Evolutionary conservation across 2,888 invertebrate genomes (phyloP), one percentile per base, ranked within the genome.

Genomic region (Hipparchia sbordonii): DNA sequence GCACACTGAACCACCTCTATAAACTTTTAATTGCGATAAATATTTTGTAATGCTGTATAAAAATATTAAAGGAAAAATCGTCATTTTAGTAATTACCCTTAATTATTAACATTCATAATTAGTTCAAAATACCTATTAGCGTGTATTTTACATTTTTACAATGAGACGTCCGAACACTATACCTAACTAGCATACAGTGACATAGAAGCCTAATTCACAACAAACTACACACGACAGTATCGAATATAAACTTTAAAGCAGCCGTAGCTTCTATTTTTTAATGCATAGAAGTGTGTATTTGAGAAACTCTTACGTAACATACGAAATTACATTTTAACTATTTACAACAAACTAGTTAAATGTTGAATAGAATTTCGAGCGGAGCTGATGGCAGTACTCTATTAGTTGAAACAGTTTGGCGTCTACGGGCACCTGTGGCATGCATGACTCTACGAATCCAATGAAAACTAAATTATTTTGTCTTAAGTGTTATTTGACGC

Each of bases 61-160:
- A 93, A 93, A 93, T 93, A 93, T 92, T 93, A 93, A 93, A 93
- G 92, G 88, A 91, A 93, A 92, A 91, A 90, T 90, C 88, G 89
- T 90, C 89, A 89, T 89, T 89, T 89, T 88, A 89, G 85, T 89
- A 88, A 87, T 87, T 87, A 86, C 88, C 89, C 89, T 92, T 91
- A 81, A 74, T 74, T 79, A 84, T 86, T 91, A 92, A 91, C 91
- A 91, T 91, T 89, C 87, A 91, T 89, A 89, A 82, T 87, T 82
- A 89, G 86, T 85, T 84, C 86, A 88, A 91, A 89, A 88, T 84
- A 82, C 77, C 81, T 82, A 89, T 88, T 90, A 90, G 91, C 89
- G 89, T 89, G 88, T 93, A 92, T 91, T 88, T 89, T 93, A 93
- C 93, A 93, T 93, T 93, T 93, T 88, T 93, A 93, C 93, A 93